Evolutionary conservation across 2,797 vertebrate species (phyloP).

Genomic region (Tinamus major): DNA sequence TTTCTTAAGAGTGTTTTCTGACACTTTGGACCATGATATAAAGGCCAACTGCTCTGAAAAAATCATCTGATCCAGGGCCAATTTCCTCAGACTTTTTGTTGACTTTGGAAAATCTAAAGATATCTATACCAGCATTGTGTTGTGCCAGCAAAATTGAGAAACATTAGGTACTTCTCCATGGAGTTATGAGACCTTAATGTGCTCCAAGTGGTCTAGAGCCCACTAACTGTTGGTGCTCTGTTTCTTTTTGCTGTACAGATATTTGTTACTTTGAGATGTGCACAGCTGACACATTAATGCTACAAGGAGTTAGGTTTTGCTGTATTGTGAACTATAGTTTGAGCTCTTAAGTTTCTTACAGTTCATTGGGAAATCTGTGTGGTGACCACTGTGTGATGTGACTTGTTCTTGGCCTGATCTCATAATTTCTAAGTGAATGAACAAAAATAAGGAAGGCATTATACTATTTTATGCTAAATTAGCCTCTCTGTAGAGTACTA

Average conservation of each 20-base stretch:
- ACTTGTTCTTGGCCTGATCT: conserved; percentile 18
- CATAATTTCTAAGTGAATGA: conserved; percentile 67
- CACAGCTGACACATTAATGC: background rate
- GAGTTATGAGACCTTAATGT: background rate
- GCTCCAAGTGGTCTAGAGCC: background rate
- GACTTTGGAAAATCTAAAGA: background rate
- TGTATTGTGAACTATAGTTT: background rate
- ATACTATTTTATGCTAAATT: conserved; percentile 72
- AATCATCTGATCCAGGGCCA: background rate
- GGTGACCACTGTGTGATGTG: background rate
- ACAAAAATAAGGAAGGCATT: conserved; percentile 66
- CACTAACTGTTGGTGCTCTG: background rate
- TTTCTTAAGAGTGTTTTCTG: background rate
- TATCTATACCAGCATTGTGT: background rate
- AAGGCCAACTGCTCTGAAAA: background rate
- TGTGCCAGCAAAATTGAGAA: background rate
- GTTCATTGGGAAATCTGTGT: background rate
- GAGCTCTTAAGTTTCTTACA: background rate
- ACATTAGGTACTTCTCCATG: background rate
- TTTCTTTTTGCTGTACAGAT: background rate
- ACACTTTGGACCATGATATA: background rate
- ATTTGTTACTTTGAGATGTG: background rate
- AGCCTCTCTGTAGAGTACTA: conserved; percentile 63
- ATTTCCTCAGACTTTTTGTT: background rate
- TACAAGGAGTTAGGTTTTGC: background rate